phyloP scores from a whole-genome alignment of 2,888 invertebrate genomes.

The Cephus runcator region DNA sequence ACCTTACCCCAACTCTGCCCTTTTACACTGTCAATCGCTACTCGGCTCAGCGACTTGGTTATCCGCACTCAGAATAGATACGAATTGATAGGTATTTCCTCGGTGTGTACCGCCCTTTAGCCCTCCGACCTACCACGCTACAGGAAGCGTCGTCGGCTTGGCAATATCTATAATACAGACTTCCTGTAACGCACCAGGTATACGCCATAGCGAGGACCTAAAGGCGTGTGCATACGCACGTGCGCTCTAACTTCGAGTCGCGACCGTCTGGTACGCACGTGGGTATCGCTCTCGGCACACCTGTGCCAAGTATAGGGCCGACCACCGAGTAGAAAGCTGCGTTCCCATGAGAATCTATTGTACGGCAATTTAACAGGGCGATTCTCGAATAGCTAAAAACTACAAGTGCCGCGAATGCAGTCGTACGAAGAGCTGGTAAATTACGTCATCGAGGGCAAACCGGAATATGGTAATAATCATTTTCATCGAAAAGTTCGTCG shows the following conservation, averaged over 20 bases:
- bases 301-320: not conserved
- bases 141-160: not conserved
- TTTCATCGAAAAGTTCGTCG: not conserved
- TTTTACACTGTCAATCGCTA: not conserved
- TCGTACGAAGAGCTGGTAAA: not conserved
- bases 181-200: not conserved
- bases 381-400: not conserved
- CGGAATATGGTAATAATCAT: not conserved
- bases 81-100: slow-evolving; percentile 7
- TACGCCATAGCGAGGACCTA: not conserved
- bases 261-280: not conserved
- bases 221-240: not conserved
- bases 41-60: not conserved
- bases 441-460: not conserved
- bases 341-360: not conserved
- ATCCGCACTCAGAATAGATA: not conserved
- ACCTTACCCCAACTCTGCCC: not conserved
- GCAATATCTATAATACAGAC: not conserved
- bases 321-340: not conserved
- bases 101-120: not conserved
- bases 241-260: not conserved
- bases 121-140: not conserved
- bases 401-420: not conserved
- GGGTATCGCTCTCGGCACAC: not conserved
- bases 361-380: not conserved